A percentile compares a stretch with the other conserved stretches of the same genome.
phyloP scores from a whole-genome alignment of 2,113 vertebrate genomes.

The Phainopepla nitens region DNA sequence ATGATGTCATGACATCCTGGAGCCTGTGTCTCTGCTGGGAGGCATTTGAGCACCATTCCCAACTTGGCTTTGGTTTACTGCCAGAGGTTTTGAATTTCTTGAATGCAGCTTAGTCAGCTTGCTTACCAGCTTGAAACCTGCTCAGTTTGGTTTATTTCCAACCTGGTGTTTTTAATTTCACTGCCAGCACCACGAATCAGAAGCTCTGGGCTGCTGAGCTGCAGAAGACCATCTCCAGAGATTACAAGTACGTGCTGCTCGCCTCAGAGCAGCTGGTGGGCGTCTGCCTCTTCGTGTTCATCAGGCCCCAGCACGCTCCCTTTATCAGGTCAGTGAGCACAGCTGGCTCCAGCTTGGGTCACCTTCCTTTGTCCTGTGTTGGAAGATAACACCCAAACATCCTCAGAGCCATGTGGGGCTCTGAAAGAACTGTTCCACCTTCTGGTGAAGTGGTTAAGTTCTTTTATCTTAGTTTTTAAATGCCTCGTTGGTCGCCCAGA shows the following conservation, averaged over 20 bases:
- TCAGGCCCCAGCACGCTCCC: conserved; percentile 93
- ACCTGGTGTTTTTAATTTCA: background rate
- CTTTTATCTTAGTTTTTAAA: background rate
- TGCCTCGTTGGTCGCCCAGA: background rate
- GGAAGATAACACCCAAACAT: background rate
- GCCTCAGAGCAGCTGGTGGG: conserved; percentile 97
- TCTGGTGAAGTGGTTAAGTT: background rate
- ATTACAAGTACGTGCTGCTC: conserved; percentile 94
- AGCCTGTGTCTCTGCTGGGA: background rate
- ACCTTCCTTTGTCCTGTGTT: background rate
- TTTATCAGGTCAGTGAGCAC: conserved; percentile 87
- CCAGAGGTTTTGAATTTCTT: background rate
- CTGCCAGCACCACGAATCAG: conserved; percentile 92
- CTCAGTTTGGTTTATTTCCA: background rate
- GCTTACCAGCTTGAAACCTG: background rate
- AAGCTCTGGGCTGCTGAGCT: conserved; percentile 97
- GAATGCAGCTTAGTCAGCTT: background rate
- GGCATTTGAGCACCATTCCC: background rate
- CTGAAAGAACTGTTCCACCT: background rate
- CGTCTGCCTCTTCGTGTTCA: conserved; percentile 95
- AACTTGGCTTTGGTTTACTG: background rate
- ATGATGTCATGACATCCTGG: too few relatives aligned
- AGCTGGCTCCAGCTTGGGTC: background rate
- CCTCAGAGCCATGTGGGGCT: background rate
- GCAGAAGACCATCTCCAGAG: conserved; percentile 93